Base-by-base conservation (phyloP, 2,888 invertebrate genomes). In the Gymnocheta viridis region DNA sequence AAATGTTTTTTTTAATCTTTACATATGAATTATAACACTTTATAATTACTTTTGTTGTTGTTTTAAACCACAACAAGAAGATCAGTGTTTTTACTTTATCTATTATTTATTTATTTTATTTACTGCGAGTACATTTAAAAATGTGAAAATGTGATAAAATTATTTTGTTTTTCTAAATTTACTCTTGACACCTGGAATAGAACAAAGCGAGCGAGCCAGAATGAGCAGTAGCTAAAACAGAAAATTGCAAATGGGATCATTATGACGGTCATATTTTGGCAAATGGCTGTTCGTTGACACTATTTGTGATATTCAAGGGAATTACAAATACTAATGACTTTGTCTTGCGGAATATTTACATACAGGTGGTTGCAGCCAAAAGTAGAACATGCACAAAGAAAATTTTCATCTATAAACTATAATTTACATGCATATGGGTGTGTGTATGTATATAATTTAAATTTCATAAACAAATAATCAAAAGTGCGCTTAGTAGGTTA, bases 1-100 rank as follows among this genome's bases (percentile, higher is more conserved):
- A 78, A 82, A 54, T 60, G 14, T 24, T 49, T 27, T 41, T 69
- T 73, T 0, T 35, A 64, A 70, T 79, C n/a, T 64, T 51, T 77
- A 54, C 51, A 76, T 27, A 80, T 51, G 49, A 74, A 80, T 69
- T 76, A 58, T 69, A 76, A 72, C 70, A 51, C 47, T 80, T 80
- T 76, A 76, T 64, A 69, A 41, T 66, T 35, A 58, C 47, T 67
- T 67, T 2, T 44, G 17, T 41, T 54, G 41, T 64, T 41, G 0
- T 54, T 54, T 9, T 47, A 12, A 66, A 19, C 6, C 3, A 2
- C 17, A 56, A 35, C 4, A 58, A 19, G 32, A 54, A 22, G 38
- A 38, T 22, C n/a, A 32, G 32, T 47, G 29, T 41, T 38, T 51
- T 60, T 54, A 62, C 10, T 80, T 35, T 78, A 41, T 70, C 29